phyloP scores from a whole-genome alignment of 2,113 vertebrate genomes.

The Stigmatopora nigra region DNA sequence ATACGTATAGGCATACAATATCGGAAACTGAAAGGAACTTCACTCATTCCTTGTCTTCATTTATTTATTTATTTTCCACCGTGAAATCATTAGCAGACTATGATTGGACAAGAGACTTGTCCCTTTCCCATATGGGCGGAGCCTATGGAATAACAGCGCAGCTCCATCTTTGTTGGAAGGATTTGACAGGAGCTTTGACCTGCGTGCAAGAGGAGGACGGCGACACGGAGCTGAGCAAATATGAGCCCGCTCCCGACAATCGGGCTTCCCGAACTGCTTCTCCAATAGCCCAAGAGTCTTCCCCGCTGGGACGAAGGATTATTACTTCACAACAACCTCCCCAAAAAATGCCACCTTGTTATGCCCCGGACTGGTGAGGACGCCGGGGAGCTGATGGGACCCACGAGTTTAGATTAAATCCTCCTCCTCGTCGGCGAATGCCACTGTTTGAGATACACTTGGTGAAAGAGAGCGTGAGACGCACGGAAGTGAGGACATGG shows the following conservation, averaged over 20 bases:
- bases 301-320: constrained; percentile 8
- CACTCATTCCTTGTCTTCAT: constrained; percentile 2
- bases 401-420: constrained; percentile 54
- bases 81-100: background rate
- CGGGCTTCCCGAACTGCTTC: constrained; percentile 20
- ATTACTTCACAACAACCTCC: constrained; percentile 31
- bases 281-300: constrained; percentile 17
- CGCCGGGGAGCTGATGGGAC: constrained; percentile 55
- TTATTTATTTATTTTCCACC: background rate
- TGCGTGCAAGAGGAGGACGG: constrained; percentile 48
- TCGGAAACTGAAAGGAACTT: background rate
- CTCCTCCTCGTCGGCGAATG: constrained; percentile 56
- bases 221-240: constrained; percentile 35
- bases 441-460: constrained; percentile 49
- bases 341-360: constrained; percentile 51
- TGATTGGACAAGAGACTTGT: constrained; percentile 47
- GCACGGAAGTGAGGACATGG: constrained; percentile 77
- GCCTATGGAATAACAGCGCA: constrained; percentile 53
- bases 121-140: constrained; percentile 58
- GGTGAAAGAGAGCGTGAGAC: constrained; percentile 52
- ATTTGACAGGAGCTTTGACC: constrained; percentile 70
- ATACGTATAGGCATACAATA: too few species aligned
- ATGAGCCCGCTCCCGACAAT: constrained; percentile 17
- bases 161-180: constrained; percentile 70
- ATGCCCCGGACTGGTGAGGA: constrained; percentile 34